Base-by-base conservation (phyloP, 2,888 invertebrate species). In the Drosophila lacicola region DNA sequence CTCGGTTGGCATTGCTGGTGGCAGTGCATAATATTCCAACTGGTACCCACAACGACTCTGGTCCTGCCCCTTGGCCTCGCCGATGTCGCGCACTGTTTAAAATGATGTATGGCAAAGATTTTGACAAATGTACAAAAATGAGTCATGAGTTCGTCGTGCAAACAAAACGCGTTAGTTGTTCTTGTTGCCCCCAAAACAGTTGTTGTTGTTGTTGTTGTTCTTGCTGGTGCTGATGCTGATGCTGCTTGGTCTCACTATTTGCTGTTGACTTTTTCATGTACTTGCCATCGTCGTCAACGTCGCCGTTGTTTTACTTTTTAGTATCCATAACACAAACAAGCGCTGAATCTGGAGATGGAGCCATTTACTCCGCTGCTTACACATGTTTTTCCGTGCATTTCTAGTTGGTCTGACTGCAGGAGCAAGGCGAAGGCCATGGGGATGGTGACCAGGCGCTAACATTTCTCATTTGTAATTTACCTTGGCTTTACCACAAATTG, bases 61-160 rank as follows among this genome's bases (percentile, higher is more conserved):
- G 14, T 25, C 21, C 17, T 54, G 54, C 34, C 51, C 55, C 39
- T 34, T 73, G 34, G 50, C 60, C 55, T 21, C 56, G 25, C 13
- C 53, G n/a, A 29, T 75, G 39, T 56, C 63, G 80, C 66, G 64
- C 84, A 72, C 86, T 86, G 85, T 86, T 89, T 89, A 82, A 90
- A 88, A 90, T 89, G 89, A 89, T 89, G 90, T 77, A 89, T 89
- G 79, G 90, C 90, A 66, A 76, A 80, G 83, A 88, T 79, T 90
- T 89, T 90, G 89, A 89, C 90, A 89, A 89, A 89, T 90, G 89
- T 82, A 82, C 86, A 82, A 89, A 89, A 89, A 89, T 90, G 90
- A 89, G 90, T 89, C 89, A 89, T 89, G 89, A 88, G 90, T 79
- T 83, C 81, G 82, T 80, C 72, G 77, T 70, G 69, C 84, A 88